Conservation (phyloP, 2,797 vertebrate species). For the Pogoniulus pusillus region DNA sequence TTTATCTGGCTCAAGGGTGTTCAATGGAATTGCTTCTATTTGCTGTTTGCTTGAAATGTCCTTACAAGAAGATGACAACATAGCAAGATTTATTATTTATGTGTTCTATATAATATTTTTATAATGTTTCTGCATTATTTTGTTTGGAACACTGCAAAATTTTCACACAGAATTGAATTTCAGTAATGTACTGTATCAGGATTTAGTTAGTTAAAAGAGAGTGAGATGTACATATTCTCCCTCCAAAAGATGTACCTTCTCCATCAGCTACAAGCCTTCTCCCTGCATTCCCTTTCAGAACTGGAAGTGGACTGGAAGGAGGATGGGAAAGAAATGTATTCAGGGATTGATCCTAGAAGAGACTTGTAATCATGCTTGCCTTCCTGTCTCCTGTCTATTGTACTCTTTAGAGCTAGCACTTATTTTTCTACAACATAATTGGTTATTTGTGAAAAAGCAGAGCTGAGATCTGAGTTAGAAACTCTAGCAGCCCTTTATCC, state of each 20-base stretch:
- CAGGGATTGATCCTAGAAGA: not conserved
- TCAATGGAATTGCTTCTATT: not conserved
- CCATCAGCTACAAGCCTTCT: not conserved
- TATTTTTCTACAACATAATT: not conserved
- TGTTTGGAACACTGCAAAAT: not conserved
- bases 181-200: not conserved
- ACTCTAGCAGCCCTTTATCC: not conserved
- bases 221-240: not conserved
- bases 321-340: not conserved
- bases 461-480: not conserved
- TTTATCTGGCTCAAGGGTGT: not conserved
- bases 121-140: not conserved
- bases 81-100: not conserved
- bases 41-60: not conserved
- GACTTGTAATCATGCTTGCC: not conserved
- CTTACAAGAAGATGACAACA: not conserved
- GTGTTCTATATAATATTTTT: not conserved
- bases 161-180: not conserved
- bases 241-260: not conserved
- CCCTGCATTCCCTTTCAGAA: not conserved
- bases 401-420: not conserved
- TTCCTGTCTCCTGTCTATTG: not conserved
- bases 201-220: not conserved
- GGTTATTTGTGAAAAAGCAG: not conserved
- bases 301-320: not conserved